Evolutionary conservation across 2,888 invertebrate genomes (phyloP).

Genomic region (Hartigia nigra): DNA sequence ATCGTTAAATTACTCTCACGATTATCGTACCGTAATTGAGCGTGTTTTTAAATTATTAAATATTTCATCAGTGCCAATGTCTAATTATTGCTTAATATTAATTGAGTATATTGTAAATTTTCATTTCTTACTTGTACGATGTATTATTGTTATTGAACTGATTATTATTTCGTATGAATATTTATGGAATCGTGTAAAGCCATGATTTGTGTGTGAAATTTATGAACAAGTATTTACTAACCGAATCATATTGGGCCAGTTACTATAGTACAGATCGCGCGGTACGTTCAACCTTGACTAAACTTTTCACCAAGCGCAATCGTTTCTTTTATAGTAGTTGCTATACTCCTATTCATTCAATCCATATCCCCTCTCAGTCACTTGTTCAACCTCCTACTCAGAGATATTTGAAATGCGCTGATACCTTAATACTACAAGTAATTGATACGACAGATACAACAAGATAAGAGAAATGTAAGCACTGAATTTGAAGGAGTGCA

Average conservation of each 20-base stretch:
- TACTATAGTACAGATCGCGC: slow-evolving; percentile 26
- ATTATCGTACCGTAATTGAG: not conserved
- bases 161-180: not conserved
- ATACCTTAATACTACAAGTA: not conserved
- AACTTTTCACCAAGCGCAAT: slow-evolving; percentile 43
- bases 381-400: not conserved
- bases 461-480: not conserved
- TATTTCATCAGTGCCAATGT: not conserved
- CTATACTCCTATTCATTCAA: slow-evolving; percentile 24
- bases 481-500: not conserved
- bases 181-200: not conserved
- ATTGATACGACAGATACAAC: not conserved
- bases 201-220: not conserved
- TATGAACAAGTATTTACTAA: slow-evolving; percentile 30
- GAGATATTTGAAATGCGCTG: not conserved
- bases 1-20: not conserved
- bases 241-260: slow-evolving; percentile 43
- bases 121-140: not conserved
- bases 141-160: not conserved
- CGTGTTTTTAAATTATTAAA: not conserved
- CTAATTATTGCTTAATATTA: not conserved
- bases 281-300: slow-evolving; percentile 46
- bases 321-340: slow-evolving; percentile 40
- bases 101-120: too few species aligned
- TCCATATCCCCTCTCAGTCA: slow-evolving; percentile 33